Conservation (phyloP, 1,140 invertebrate genomes). For the Solenopsis fugax region DNA sequence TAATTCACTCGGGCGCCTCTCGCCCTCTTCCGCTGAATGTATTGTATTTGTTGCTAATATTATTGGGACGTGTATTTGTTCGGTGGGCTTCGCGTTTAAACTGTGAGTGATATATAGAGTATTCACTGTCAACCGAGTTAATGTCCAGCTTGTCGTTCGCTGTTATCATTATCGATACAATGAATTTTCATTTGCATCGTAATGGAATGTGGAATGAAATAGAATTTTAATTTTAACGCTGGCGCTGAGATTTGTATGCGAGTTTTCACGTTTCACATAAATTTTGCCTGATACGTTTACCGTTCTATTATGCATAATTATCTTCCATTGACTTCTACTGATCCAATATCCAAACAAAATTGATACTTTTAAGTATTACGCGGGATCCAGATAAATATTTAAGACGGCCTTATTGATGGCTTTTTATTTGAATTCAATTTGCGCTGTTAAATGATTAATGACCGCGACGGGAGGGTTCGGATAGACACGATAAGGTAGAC, state of each 20-base stretch:
- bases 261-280: not conserved
- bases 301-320: not conserved
- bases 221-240: constrained; percentile 44
- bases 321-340: not conserved
- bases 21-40: constrained; percentile 27
- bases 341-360: not conserved
- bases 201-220: constrained; percentile 17
- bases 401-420: not conserved
- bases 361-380: not conserved
- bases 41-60: constrained; percentile 64
- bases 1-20: constrained; percentile 50
- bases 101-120: constrained; percentile 55
- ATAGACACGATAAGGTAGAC: constrained; percentile 5
- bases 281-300: not conserved
- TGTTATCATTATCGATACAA: constrained; percentile 48
- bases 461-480: constrained; percentile 16
- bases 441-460: constrained; percentile 28
- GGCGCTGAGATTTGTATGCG: constrained; percentile 25
- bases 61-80: constrained; percentile 62
- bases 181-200: constrained; percentile 59
- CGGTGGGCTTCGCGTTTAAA: constrained; percentile 53
- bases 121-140: constrained; percentile 53
- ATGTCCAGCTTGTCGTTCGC: constrained; percentile 56
- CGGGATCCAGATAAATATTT: not conserved
- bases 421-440: not conserved